phyloP scores from a whole-genome alignment of 2,113 vertebrate species.

The Henicopernis longicauda region DNA sequence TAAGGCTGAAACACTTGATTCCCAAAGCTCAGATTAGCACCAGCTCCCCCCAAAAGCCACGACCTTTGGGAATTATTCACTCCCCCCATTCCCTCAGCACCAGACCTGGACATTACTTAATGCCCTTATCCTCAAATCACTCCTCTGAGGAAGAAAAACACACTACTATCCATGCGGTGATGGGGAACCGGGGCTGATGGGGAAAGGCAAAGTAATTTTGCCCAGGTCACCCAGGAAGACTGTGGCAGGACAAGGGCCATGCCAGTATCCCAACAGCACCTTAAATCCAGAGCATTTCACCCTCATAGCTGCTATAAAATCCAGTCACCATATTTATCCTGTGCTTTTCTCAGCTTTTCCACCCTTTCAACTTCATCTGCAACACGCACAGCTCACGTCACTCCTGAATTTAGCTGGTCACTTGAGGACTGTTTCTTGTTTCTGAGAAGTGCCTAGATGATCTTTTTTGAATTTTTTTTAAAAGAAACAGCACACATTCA shows the following conservation, averaged over 20 bases:
- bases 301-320: background rate
- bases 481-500: background rate
- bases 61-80: background rate
- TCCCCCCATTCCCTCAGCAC: background rate
- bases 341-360: background rate
- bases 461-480: background rate
- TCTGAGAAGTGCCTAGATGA: background rate
- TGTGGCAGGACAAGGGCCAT: background rate
- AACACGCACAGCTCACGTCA: background rate
- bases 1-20: background rate
- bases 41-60: background rate
- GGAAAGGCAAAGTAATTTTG: background rate
- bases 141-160: background rate
- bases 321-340: background rate
- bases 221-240: background rate
- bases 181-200: background rate
- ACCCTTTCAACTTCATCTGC: background rate
- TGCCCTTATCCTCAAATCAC: background rate
- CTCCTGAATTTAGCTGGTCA: background rate
- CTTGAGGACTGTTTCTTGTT: background rate
- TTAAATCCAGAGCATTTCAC: background rate
- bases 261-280: fast-evolving
- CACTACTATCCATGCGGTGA: background rate
- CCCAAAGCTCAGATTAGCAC: background rate
- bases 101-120: background rate